These are phyloP conservation scores for Radopholus similis DNA, from an alignment of 1,140 invertebrate genomes.

Conservation along the genomic window DNA sequence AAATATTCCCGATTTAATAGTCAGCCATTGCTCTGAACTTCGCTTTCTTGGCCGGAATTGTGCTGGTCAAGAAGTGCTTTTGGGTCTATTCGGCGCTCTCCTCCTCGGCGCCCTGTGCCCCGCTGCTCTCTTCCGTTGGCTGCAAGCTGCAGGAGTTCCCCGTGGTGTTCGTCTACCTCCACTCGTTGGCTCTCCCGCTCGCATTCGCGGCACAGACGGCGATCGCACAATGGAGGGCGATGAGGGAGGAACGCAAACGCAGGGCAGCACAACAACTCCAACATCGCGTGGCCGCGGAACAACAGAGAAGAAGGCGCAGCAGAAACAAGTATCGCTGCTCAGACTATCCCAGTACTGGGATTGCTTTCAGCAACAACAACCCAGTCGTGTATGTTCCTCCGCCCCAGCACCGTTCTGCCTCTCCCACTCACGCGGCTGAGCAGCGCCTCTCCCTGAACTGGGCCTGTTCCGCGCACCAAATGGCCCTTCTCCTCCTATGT, in stretches of 20 bases:
- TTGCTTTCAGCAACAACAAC: slow-evolving; percentile 3
- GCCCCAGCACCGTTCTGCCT: background rate
- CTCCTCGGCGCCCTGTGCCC: slow-evolving; percentile 4
- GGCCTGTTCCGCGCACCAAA: slow-evolving; percentile 8
- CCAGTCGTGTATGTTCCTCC: background rate
- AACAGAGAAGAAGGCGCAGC: background rate
- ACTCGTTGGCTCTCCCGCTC: slow-evolving; percentile 14
- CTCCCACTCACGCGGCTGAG: background rate
- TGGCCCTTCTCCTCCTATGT: slow-evolving; percentile 10
- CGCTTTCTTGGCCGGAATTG: slow-evolving; percentile 24
- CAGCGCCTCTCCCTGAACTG: background rate
- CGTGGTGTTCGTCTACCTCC: slow-evolving; percentile 21
- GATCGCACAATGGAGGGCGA: background rate
- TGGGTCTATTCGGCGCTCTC: slow-evolving; percentile 15
- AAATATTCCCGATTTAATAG: slow-evolving; percentile 8
- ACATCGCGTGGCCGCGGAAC: background rate
- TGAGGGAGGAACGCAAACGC: background rate
- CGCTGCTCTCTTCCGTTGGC: background rate
- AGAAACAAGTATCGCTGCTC: background rate
- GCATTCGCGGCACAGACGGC: slow-evolving; percentile 5
- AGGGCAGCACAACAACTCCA: background rate
- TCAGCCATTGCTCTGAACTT: slow-evolving; percentile 21
- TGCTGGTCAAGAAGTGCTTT: slow-evolving; percentile 28
- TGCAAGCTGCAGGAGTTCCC: slow-evolving; percentile 34
- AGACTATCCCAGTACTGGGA: background rate